phyloP scores from a whole-genome alignment of 2,113 vertebrate species.

The Vicugna pacos region DNA sequence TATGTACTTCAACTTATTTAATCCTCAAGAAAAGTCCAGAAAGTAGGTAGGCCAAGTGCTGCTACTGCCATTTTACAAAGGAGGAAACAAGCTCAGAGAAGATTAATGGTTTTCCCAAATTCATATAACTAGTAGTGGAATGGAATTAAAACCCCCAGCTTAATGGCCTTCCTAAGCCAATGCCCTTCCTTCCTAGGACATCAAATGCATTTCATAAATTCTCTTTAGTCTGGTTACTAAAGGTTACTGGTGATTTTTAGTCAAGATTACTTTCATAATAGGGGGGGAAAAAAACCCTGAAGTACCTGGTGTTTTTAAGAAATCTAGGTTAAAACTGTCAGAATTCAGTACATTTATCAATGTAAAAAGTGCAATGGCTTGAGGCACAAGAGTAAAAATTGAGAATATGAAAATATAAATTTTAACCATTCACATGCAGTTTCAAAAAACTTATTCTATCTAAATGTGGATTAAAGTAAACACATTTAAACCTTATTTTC shows the following conservation, averaged over 20 bases:
- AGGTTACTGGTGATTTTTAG: background rate
- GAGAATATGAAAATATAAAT: constrained; percentile 9
- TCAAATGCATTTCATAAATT: background rate
- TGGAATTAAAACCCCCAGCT: constrained; percentile 3
- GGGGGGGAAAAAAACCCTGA: background rate
- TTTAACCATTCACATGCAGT: background rate
- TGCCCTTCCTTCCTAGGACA: background rate
- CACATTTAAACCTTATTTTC: constrained; percentile 9
- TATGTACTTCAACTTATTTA: background rate
- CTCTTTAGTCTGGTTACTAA: background rate
- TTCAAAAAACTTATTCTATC: background rate
- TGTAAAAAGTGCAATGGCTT: background rate
- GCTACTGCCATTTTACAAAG: background rate
- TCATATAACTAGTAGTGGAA: background rate
- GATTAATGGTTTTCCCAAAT: constrained; percentile 39
- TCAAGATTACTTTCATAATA: background rate
- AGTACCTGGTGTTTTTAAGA: background rate
- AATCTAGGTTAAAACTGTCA: background rate
- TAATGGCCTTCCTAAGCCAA: background rate
- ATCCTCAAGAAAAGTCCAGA: background rate
- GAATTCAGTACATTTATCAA: background rate
- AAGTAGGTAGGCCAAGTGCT: background rate
- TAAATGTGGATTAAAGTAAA: background rate
- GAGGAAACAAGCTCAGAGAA: constrained; percentile 48
- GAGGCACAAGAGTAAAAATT: background rate